Conservation (phyloP, 1,140 invertebrate species). For the Hyles euphorbiae region DNA sequence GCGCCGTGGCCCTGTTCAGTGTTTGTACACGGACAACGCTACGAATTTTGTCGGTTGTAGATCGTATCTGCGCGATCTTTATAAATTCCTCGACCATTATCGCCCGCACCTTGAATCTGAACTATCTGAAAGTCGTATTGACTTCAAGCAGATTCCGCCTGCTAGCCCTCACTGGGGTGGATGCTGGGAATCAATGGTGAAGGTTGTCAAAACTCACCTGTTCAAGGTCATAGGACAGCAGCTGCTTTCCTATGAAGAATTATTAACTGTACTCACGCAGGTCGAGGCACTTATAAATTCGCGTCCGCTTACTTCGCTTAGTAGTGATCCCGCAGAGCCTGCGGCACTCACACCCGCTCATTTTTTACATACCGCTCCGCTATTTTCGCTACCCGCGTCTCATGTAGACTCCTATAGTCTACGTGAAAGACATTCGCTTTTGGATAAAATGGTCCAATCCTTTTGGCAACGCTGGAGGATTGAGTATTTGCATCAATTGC, state of each 20-base stretch:
- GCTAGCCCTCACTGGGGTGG: too few relatives aligned
- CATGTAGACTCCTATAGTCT: conserved; percentile 21
- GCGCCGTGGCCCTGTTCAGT: conserved; percentile 14
- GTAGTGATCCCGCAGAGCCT: conserved; percentile 32
- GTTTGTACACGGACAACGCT: conserved; percentile 11
- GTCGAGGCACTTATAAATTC: conserved; percentile 50
- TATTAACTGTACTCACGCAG: conserved; percentile 25
- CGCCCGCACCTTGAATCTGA: conserved; percentile 16
- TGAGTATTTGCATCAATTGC: conserved; percentile 24
- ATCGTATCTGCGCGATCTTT: conserved; percentile 22
- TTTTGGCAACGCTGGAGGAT: conserved; percentile 21
- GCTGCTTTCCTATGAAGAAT: conserved; percentile 34
- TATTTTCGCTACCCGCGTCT: conserved; percentile 25
- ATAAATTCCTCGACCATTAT: conserved; percentile 33
- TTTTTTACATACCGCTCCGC: conserved; percentile 38
- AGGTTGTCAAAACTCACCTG: too few relatives aligned
- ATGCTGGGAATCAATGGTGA: too few relatives aligned
- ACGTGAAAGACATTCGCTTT: conserved; percentile 31
- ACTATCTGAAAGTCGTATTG: too few relatives aligned
- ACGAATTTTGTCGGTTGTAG: conserved; percentile 20
- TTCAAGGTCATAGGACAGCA: conserved; percentile 29
- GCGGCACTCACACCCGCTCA: conserved; percentile 42
- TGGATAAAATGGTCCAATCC: conserved; percentile 18
- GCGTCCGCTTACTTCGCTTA: conserved; percentile 30
- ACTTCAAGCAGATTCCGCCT: too few relatives aligned